A percentile compares a stretch with the other conserved stretches of the same genome.
Conservation (phyloP, 1,140 invertebrate species). For the Leptoteleia sp. region DNA sequence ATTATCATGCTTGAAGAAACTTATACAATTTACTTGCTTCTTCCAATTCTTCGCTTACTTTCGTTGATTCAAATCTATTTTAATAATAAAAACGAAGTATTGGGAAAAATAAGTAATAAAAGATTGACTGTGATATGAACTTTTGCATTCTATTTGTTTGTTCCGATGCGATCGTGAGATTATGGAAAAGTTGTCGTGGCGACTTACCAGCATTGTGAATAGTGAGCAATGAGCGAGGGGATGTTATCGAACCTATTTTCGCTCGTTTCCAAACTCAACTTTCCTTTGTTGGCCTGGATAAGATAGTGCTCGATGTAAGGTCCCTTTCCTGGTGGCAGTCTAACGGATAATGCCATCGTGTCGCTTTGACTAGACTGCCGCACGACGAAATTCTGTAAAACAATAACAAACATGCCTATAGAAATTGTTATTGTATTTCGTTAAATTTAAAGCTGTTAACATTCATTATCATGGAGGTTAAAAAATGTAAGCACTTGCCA, state of each 20-base stretch:
- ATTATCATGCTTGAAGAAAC: too few species aligned
- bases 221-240: constrained; percentile 94
- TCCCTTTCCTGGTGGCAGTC: constrained; percentile 91
- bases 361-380: constrained; percentile 94
- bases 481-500: too few species aligned
- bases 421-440: too few species aligned
- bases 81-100: too few species aligned
- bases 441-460: too few species aligned
- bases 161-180: constrained; percentile 23
- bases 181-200: constrained; percentile 47
- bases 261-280: constrained; percentile 94
- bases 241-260: constrained; percentile 95
- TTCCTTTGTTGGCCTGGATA: constrained; percentile 90
- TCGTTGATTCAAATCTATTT: too few species aligned
- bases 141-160: constrained; percentile 33
- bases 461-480: too few species aligned
- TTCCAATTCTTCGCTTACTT: too few species aligned
- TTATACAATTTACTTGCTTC: too few species aligned
- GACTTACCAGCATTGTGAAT: constrained; percentile 93
- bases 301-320: constrained; percentile 97
- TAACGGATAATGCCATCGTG: constrained; percentile 96
- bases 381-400: constrained; percentile 93
- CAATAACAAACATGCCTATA: too few species aligned
- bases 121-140: constrained; percentile 6
- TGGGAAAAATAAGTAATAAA: constrained; percentile 1